Evolutionary conservation across 2,888 invertebrate genomes (phyloP), one percentile per base, ranked within the genome.

Genomic region (Spatulosminthurus flaviceps): DNA sequence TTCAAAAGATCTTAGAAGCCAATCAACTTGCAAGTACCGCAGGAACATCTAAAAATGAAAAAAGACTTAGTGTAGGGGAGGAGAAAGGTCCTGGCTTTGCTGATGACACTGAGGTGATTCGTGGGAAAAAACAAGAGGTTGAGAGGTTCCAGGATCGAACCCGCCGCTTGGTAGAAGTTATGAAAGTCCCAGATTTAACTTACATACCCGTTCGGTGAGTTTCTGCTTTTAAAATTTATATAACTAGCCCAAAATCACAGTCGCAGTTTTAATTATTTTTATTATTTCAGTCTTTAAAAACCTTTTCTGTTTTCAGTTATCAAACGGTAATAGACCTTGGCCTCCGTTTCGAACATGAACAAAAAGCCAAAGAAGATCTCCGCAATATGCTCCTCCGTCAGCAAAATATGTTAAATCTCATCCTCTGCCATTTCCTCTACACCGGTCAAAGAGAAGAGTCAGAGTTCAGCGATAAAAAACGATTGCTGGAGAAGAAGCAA

Each of bases 121-220:
- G 71, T 22, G 60, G 41, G 4, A 84, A 83, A 66, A 77, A 82
- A 29, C 29, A 72, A 26, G 84, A 85, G 77, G 81, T 84, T 2
- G 84, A 84, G 66, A 81, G 82, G 41, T 84, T 78, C 41, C 82
- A 85, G 22, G 83, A 74, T 13, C 79, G 83, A 51, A 83, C 84
- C 0, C 26, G 82, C 2, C 77, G 80, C 26, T 77, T 85, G 0
- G 83, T 84, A 1, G 84, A 85, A 66, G 80, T 81, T 0, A 85
- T 85, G 85, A 79, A 83, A 77, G 84, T 85, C 60, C 82, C 81
- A 11, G 82, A 84, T 77, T 79, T 85, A 7, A 84, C 84, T 1
- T 78, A 82, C 79, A 83, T 85, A 28, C 84, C 84, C 7, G 43
- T 79, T n/a, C 75, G 84, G 82, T 81, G 64, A 60, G 26, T 26